Conservation (phyloP, 2,113 vertebrate genomes). For the Alligator mississippiensis region DNA sequence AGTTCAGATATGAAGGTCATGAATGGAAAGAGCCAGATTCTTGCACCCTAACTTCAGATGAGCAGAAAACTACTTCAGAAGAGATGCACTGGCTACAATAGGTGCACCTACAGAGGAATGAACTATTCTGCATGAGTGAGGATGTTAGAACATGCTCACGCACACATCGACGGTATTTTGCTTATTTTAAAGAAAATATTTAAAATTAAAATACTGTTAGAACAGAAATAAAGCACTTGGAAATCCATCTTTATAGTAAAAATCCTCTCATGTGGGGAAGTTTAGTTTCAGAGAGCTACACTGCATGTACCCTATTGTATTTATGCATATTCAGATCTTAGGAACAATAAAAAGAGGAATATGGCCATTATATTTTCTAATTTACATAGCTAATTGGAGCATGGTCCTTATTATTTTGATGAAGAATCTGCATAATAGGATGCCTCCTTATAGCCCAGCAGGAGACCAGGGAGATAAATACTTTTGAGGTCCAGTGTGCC, state of each 20-base stretch:
- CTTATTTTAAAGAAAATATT: rapidly evolving
- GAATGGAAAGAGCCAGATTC: neutral
- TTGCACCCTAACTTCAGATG: rapidly evolving
- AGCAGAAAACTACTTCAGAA: neutral
- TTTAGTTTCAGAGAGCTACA: rapidly evolving
- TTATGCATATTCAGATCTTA: neutral
- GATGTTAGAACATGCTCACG: rapidly evolving
- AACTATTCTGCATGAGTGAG: rapidly evolving
- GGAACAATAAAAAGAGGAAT: neutral
- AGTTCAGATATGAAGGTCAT: neutral
- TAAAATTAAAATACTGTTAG: rapidly evolving
- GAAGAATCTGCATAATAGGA: conserved; percentile 1
- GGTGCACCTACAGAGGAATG: neutral
- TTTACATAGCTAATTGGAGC: conserved; percentile 32
- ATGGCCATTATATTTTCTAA: neutral
- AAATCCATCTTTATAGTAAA: neutral
- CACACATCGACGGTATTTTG: neutral
- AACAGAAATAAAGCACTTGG: neutral
- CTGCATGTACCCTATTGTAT: rapidly evolving
- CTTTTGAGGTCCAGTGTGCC: conserved; percentile 7
- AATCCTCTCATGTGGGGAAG: neutral
- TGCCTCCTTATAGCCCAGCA: neutral
- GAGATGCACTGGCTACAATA: neutral
- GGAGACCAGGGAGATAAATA: conserved; percentile 14
- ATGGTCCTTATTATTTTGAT: neutral